These are phyloP conservation scores for Syngnathus acus DNA, from an alignment of 2,797 vertebrate genomes.

Conservation along the genomic window DNA sequence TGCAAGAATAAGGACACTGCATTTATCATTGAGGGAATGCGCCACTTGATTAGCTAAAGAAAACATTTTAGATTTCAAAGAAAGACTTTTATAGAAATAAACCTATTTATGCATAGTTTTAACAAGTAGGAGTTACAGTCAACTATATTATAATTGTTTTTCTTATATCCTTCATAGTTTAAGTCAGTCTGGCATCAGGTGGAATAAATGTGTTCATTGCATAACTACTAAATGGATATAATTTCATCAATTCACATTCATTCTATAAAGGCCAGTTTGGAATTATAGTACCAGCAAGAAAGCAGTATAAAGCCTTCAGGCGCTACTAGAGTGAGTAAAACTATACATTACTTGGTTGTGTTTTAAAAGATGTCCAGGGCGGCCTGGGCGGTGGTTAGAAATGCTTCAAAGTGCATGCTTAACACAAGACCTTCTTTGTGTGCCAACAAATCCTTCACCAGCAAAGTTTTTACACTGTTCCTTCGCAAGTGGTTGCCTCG, in stretches of 20 bases:
- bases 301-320: slow-evolving; percentile 49
- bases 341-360: slow-evolving; percentile 37
- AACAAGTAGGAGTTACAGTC: slow-evolving; percentile 36
- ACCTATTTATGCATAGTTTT: slow-evolving; percentile 64
- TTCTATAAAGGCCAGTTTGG: slow-evolving; percentile 50
- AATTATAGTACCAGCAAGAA: slow-evolving; percentile 28
- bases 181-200: slow-evolving; percentile 26
- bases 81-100: slow-evolving; percentile 53
- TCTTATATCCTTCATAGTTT: slow-evolving; percentile 40
- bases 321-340: slow-evolving; percentile 48
- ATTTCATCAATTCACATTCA: slow-evolving; percentile 42
- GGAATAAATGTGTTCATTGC: slow-evolving; percentile 25
- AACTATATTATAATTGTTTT: slow-evolving; percentile 24
- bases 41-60: slow-evolving; percentile 32
- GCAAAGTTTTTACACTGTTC: slow-evolving; percentile 11
- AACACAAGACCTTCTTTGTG: background rate
- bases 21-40: slow-evolving; percentile 23
- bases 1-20: slow-evolving; percentile 34
- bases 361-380: slow-evolving; percentile 32
- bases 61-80: slow-evolving; percentile 51
- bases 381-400: slow-evolving; percentile 13
- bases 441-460: slow-evolving; percentile 29
- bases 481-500: slow-evolving; percentile 21
- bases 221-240: slow-evolving; percentile 28
- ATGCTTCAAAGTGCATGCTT: background rate